Base-by-base conservation (phyloP, 2,113 vertebrate species). In the Carassius gibelio region DNA sequence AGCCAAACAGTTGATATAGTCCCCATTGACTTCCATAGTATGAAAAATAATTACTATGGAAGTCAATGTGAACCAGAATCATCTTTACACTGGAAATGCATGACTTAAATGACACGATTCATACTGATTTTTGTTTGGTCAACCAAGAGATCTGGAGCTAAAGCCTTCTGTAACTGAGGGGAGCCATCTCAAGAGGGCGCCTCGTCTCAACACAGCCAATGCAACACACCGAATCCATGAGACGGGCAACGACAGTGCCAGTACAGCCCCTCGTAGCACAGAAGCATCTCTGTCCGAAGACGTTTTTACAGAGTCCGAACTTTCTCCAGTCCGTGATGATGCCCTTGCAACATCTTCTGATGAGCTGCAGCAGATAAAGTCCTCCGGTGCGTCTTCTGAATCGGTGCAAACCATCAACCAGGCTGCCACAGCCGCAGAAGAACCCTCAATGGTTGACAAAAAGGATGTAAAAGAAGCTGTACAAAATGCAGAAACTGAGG, bases 211-310 rank as follows among this genome's bases (percentile, higher is more conserved):
- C 17, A 26, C 79, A 19, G 64, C 62, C 45, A 23, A 69, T 4
- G 45, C 80, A 6, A 64, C 80, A 14, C 62, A 81, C 26, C 61
- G 45, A 68, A 34, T 81, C 17, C 80, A 57, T 94, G 90, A n/a
- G 96, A 98, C 38, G 74, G 87, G 95, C 78, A 96, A 95, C 8
- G 96, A 96, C 85, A 96, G 97, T 76, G 91, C 94, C 88, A 97
- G 96, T 89, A 96, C 95, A 3, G 96, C 95, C 75, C 96, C 96
- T 0, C 93, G 95, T 90, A 97, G 96, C 93, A 96, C 96, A 0
- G 97, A 98, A 87, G 97, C 96, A 85, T 99, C 97, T 75, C 89
- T 99, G 77, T 99, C 97, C 4, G 98, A 99, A 94, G 98, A 99
- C 2, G 97, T 99, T 36, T 99, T 99, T 90, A 98, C 96, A 2